A percentile compares a stretch with the other conserved stretches of the same genome.
phyloP scores from a whole-genome alignment of 2,113 vertebrate species.

The Lipophrys pholis region DNA sequence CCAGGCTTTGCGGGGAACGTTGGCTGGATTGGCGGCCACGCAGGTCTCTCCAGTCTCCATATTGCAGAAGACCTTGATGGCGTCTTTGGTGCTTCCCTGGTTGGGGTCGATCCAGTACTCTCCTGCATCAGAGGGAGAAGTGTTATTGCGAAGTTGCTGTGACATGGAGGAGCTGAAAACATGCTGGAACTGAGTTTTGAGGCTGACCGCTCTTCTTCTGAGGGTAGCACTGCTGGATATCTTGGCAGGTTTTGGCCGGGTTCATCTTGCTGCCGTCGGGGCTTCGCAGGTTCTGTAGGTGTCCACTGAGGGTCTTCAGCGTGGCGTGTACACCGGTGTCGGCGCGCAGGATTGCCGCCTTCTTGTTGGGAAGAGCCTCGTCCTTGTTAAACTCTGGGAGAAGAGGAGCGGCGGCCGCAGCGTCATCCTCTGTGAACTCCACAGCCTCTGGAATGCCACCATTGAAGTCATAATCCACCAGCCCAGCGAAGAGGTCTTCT shows the following conservation, averaged over 20 bases:
- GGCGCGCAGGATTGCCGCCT: constrained; percentile 65
- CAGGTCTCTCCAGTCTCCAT: constrained; percentile 97
- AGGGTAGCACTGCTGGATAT: constrained; percentile 92
- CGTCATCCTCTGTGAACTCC: constrained; percentile 39
- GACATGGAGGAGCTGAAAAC: not conserved
- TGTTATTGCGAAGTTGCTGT: not conserved
- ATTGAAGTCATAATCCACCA: constrained; percentile 83
- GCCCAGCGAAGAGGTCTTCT: constrained; percentile 88
- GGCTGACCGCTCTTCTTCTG: constrained; percentile 89
- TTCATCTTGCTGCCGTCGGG: constrained; percentile 93
- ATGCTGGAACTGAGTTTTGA: not conserved
- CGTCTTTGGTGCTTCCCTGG: constrained; percentile 93
- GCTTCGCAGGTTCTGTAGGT: constrained; percentile 91
- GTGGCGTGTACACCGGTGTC: constrained; percentile 90
- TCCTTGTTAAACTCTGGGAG: constrained; percentile 92
- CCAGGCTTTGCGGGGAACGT: constrained; percentile 91
- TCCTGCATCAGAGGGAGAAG: constrained; percentile 76
- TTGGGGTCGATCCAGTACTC: constrained; percentile 99
- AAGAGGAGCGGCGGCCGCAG: constrained; percentile 78
- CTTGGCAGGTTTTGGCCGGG: constrained; percentile 94
- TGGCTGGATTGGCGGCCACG: constrained; percentile 89
- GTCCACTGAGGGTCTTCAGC: constrained; percentile 92
- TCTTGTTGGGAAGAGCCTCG: constrained; percentile 89
- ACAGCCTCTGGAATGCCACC: constrained; percentile 10
- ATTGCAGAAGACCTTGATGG: constrained; percentile 95